Conservation (phyloP, 2,888 invertebrate genomes). For the Ctenicera cuprea region DNA sequence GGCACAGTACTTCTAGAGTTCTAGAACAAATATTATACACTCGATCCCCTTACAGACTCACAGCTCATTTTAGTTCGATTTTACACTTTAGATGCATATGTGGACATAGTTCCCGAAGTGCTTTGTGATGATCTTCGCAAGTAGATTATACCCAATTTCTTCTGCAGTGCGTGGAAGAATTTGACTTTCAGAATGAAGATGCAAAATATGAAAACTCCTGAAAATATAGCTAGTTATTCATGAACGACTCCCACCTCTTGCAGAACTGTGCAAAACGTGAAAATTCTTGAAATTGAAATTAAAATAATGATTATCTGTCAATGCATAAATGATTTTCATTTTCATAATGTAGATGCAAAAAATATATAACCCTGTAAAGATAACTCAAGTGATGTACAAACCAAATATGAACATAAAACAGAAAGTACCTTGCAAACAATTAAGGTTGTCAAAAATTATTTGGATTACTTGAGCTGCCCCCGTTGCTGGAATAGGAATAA, state of each 20-base stretch:
- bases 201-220: constrained; percentile 79
- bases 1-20: too few relatives aligned
- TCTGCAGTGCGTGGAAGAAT: constrained; percentile 43
- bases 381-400: neutral
- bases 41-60: too few relatives aligned
- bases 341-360: constrained; percentile 85
- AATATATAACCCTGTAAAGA: constrained; percentile 75
- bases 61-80: neutral
- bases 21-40: too few relatives aligned
- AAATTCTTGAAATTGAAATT: neutral
- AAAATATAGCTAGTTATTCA: constrained; percentile 45
- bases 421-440: constrained; percentile 79
- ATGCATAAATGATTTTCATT: constrained; percentile 69
- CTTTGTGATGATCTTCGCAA: constrained; percentile 36
- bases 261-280: neutral
- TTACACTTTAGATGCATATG: constrained; percentile 28
- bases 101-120: constrained; percentile 31
- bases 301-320: neutral
- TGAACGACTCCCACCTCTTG: neutral
- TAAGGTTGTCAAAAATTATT: constrained; percentile 78
- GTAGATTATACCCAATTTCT: constrained; percentile 28
- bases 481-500: constrained; percentile 72
- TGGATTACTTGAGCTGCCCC: constrained; percentile 64
- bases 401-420: neutral
- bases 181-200: constrained; percentile 83